phyloP scores from a whole-genome alignment of 2,113 vertebrate genomes.

The Ellobius talpinus region DNA sequence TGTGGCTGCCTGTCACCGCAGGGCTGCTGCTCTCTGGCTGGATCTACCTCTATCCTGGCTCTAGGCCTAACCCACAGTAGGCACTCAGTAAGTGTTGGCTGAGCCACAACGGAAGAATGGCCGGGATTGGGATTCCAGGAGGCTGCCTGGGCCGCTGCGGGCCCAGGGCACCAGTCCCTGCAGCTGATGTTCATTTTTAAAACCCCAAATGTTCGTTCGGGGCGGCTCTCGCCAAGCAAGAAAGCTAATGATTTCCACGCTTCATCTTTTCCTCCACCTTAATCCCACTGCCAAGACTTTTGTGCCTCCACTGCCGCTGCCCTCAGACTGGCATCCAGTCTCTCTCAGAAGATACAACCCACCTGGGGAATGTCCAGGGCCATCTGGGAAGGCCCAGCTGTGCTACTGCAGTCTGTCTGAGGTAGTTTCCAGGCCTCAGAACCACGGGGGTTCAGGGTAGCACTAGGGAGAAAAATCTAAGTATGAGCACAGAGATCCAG shows the following conservation, averaged over 20 bases:
- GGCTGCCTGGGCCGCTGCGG: slow-evolving; percentile 42
- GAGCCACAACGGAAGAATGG: slow-evolving; percentile 38
- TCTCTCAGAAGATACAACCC: slow-evolving; percentile 20
- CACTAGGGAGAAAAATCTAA: background rate
- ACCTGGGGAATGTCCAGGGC: background rate
- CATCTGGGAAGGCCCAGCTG: background rate
- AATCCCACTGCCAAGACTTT: slow-evolving; percentile 73
- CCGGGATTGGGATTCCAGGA: slow-evolving; percentile 38
- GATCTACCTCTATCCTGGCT: slow-evolving; percentile 66
- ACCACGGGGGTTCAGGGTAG: background rate
- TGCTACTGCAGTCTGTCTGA: background rate
- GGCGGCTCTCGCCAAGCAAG: slow-evolving; percentile 69
- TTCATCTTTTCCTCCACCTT: slow-evolving; percentile 77
- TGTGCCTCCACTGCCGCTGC: slow-evolving; percentile 21
- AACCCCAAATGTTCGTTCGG: slow-evolving; percentile 77
- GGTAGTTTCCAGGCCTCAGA: background rate
- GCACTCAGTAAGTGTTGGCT: slow-evolving; percentile 75
- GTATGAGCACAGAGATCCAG: background rate
- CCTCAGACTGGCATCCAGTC: slow-evolving; percentile 36
- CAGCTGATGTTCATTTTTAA: slow-evolving; percentile 78
- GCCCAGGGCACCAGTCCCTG: slow-evolving; percentile 60
- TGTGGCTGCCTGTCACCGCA: slow-evolving; percentile 61
- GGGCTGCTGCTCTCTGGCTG: slow-evolving; percentile 75
- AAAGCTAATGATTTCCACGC: slow-evolving; percentile 77
- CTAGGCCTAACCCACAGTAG: slow-evolving; percentile 78